Base-by-base conservation (phyloP, 92 coral and sea anemone species). In the Micromussa lordhowensis region DNA sequence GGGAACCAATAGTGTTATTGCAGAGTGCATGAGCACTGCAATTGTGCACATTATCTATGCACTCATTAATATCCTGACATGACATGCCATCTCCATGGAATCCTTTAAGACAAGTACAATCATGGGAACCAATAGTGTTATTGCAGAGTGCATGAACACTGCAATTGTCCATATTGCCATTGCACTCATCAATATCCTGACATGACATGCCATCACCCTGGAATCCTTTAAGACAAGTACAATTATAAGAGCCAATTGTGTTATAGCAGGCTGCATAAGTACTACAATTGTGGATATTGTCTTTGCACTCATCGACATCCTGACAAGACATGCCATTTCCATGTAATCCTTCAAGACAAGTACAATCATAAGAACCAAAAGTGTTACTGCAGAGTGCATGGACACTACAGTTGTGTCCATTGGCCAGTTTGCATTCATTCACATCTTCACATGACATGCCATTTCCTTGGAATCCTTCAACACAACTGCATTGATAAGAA, bases 231-330 rank as follows among this genome's bases (percentile, higher is more conserved):
- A 0, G 28, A 66, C 82, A 78, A 8, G 68, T 53, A 16, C 82
- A 78, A 18, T 35, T 54, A 44, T 87, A 87, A 19, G 81, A 71
- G 48, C 84, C 91, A 26, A 32, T 71, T 1, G 58, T 80, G 80
- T 87, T 80, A 26, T 7, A 29, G 51, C 91, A 87, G 30, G 22
- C 30, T 35, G 78, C 68, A 36, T 80, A 13, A 34, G 22, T 10
- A 48, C 61, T 48, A 63, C 91, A 87, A 12, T 29, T 40, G 3
- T 28, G 18, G 5, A 78, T 36, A 76, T 12, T 55, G 40, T 12
- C 1, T 1, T 35, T 51, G 57, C 90, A 87, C 76, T 87, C 90
- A 30, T 87, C 76, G 0, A 49, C 8, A 34, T 87, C 86, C 11
- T 8, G 36, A n/a, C 85, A 82, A 0, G 36, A 2, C 28, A n/a